Evolutionary conservation across 2,113 vertebrate species (phyloP).

Genomic region (Noturus placidus): DNA sequence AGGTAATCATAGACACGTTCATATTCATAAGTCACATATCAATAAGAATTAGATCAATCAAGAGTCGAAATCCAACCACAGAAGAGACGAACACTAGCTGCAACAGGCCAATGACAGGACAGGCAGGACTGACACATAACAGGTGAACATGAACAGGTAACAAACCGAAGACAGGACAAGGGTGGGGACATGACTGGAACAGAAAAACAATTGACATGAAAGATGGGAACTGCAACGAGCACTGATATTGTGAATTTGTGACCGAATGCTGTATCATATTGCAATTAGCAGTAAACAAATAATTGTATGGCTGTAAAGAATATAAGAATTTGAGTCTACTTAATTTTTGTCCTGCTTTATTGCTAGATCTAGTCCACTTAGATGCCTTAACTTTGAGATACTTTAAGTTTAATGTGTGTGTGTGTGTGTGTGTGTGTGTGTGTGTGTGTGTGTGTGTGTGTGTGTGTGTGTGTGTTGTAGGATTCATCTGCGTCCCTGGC

Average conservation of each 20-base stretch:
- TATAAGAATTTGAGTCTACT: not conserved
- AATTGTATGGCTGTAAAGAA: not conserved
- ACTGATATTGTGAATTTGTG: not conserved
- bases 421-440: not conserved
- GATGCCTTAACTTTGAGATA: not conserved
- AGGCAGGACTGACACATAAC: not conserved
- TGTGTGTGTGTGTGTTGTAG: constrained; percentile 47
- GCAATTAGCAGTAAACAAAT: not conserved
- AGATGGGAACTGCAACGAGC: not conserved
- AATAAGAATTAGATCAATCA: too few species aligned
- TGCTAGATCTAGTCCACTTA: not conserved
- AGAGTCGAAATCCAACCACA: too few species aligned
- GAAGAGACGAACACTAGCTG: too few species aligned
- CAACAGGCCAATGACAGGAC: too few species aligned
- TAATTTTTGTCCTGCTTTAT: not conserved
- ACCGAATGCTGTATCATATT: not conserved
- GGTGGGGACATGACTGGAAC: not conserved
- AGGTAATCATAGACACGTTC: too few species aligned
- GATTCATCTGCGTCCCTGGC: constrained; percentile 63
- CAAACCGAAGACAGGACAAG: not conserved
- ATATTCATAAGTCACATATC: too few species aligned
- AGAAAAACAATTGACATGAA: not conserved
- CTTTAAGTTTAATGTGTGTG: not conserved
- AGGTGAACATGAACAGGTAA: not conserved
- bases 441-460: not conserved